These are phyloP conservation scores for Heliconius hewitsoni DNA, from an alignment of 1,140 invertebrate species.

Conservation along the genomic window DNA sequence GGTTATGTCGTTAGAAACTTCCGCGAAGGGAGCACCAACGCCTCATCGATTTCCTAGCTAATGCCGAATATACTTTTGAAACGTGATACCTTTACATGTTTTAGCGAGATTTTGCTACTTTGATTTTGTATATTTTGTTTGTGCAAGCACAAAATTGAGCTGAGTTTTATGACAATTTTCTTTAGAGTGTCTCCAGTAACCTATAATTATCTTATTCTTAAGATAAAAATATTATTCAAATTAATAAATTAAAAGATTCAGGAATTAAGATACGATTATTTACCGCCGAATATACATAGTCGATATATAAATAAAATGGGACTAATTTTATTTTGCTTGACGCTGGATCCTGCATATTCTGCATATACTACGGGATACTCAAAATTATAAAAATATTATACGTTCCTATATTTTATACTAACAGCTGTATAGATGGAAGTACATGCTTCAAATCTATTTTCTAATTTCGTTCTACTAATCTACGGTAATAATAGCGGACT, in stretches of 20 bases:
- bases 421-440: neutral
- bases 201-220: neutral
- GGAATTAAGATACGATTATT: no score
- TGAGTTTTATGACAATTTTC: neutral
- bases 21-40: conserved; percentile 60
- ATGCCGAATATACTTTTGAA: conserved; percentile 52
- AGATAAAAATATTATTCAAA: no score
- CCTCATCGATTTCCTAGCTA: conserved; percentile 74
- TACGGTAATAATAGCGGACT: conserved; percentile 48
- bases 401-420: neutral
- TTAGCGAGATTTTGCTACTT: conserved; percentile 16
- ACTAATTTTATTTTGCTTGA: no score
- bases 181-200: neutral
- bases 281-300: no score
- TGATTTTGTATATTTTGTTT: neutral
- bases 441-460: conserved; percentile 17
- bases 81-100: conserved; percentile 32
- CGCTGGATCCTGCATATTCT: no score
- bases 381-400: neutral
- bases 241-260: no score
- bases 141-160: neutral
- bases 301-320: no score
- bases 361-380: no score
- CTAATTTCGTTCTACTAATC: conserved; percentile 42
- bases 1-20: conserved; percentile 82